phyloP scores from a whole-genome alignment of 2,113 vertebrate genomes.

The Sceloporus undulatus region DNA sequence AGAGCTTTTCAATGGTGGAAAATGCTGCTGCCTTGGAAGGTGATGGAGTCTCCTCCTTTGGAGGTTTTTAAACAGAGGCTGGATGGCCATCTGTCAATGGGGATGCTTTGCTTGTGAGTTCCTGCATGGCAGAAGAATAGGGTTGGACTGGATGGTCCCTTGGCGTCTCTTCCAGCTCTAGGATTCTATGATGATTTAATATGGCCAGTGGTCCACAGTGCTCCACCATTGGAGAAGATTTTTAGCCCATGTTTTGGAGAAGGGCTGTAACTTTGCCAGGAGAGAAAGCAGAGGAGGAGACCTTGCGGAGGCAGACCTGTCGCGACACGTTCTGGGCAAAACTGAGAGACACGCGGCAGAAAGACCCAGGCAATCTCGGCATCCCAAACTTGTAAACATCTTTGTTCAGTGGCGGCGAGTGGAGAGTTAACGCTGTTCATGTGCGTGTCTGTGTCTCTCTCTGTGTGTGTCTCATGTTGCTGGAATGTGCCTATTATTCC shows the following conservation, averaged over 20 bases:
- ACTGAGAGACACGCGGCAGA: not conserved
- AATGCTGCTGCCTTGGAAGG: too few species aligned
- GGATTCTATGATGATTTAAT: too few species aligned
- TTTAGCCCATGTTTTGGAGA: not conserved
- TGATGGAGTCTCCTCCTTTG: too few species aligned
- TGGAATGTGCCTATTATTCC: slow-evolving; percentile 42
- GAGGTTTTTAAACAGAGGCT: too few species aligned
- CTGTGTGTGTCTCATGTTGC: slow-evolving; percentile 15
- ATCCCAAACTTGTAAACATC: not conserved
- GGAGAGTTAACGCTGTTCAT: slow-evolving; percentile 16
- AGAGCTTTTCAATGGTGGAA: too few species aligned
- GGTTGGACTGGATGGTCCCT: too few species aligned
- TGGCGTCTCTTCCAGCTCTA: too few species aligned
- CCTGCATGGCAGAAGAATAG: too few species aligned
- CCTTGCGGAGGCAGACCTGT: not conserved
- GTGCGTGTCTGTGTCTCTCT: not conserved
- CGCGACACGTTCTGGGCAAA: not conserved
- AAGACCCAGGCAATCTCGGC: not conserved
- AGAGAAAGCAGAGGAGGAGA: not conserved
- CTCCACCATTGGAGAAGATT: not conserved
- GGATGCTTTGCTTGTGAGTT: too few species aligned
- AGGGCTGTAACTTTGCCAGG: not conserved
- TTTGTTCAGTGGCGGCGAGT: not conserved
- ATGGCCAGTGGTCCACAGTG: not conserved
- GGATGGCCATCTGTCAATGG: too few species aligned